Evolutionary conservation across 2,888 invertebrate genomes (phyloP).

Genomic region (Diarsia mendica): DNA sequence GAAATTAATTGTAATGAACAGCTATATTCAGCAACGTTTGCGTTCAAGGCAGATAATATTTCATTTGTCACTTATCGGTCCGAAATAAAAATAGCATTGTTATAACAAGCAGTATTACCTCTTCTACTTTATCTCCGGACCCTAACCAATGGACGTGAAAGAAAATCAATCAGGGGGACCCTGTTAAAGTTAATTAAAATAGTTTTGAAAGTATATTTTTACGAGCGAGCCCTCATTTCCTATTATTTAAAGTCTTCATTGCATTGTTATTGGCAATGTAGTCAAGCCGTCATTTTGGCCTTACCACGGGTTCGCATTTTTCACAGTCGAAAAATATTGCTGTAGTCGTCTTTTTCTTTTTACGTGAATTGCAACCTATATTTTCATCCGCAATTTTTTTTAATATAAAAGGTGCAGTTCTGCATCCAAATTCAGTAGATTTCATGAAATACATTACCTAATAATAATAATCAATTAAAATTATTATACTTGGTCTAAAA

Average conservation of each 20-base stretch:
- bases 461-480: too few relatives aligned
- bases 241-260: slow-evolving; percentile 65
- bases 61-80: neutral
- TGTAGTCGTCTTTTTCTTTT: neutral
- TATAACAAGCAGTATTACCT: neutral
- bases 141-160: slow-evolving; percentile 19
- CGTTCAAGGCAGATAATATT: neutral
- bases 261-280: slow-evolving; percentile 63
- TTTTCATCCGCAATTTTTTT: too few relatives aligned
- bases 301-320: slow-evolving; percentile 43
- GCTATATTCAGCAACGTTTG: neutral
- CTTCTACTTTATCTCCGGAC: neutral
- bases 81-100: neutral
- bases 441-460: too few relatives aligned
- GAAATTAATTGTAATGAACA: neutral
- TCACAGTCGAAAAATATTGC: neutral
- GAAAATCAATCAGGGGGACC: slow-evolving; percentile 56
- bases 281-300: slow-evolving; percentile 42
- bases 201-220: slow-evolving; percentile 60
- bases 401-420: too few relatives aligned
- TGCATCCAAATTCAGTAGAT: too few relatives aligned
- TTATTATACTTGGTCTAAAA: too few relatives aligned
- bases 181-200: slow-evolving; percentile 69
- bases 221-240: slow-evolving; percentile 60
- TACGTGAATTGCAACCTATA: too few relatives aligned